These are phyloP conservation scores for Lepus oiostolus DNA, from an alignment of 2,797 vertebrate species.

Conservation along the genomic window DNA sequence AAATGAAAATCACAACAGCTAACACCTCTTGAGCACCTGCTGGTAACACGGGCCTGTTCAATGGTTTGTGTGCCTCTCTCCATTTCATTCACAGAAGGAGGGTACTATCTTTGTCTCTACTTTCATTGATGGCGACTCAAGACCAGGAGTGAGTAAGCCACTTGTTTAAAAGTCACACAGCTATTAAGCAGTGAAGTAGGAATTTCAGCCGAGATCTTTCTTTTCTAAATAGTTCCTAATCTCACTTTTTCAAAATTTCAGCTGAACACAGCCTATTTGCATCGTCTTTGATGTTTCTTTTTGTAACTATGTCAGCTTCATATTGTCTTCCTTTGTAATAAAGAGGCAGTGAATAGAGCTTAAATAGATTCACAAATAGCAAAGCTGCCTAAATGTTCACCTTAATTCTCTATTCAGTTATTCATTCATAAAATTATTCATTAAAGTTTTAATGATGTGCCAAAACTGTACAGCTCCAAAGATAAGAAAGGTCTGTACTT, in stretches of 20 bases:
- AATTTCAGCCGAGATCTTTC: not conserved
- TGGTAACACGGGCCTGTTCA: not conserved
- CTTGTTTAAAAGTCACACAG: not conserved
- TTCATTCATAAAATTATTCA: not conserved
- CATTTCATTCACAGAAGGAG: not conserved
- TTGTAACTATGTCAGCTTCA: not conserved
- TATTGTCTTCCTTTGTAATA: not conserved
- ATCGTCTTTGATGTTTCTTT: not conserved
- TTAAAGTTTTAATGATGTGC: not conserved
- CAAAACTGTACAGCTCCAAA: not conserved
- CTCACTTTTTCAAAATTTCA: not conserved
- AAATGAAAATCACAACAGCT: constrained; percentile 3
- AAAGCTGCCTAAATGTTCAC: not conserved
- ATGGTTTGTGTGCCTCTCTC: not conserved
- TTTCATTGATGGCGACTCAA: not conserved
- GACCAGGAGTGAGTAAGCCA: not conserved
- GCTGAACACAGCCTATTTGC: not conserved
- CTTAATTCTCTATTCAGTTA: not conserved
- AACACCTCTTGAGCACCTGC: not conserved
- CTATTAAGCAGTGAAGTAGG: not conserved
- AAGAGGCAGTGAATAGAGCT: not conserved
- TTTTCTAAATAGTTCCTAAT: not conserved
- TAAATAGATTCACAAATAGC: not conserved
- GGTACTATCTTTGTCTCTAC: not conserved
- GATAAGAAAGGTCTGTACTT: not conserved